Percentiles rank a stretch among this genome's conserved stretches.
These are phyloP conservation scores for western clawed frog (Xenopus tropicalis) DNA, from an alignment of 2,113 vertebrate species.

Conservation along the genomic window DNA sequence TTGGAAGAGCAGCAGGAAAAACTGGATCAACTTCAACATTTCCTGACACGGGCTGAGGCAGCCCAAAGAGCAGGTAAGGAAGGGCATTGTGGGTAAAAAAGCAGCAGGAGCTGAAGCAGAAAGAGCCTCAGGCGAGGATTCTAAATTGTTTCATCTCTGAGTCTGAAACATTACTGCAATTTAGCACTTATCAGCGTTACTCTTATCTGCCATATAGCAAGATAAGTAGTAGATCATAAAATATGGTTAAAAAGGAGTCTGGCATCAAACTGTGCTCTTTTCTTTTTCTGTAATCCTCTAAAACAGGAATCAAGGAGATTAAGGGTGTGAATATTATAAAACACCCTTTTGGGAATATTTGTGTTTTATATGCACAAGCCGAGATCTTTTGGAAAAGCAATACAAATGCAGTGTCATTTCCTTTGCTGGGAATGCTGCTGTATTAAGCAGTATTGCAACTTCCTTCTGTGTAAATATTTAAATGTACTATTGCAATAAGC, in stretches of 20 bases:
- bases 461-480: too few species aligned
- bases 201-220: constrained; percentile 49
- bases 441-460: constrained; percentile 19
- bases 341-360: constrained; percentile 31
- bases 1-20: constrained; percentile 79
- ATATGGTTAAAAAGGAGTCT: constrained; percentile 34
- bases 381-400: constrained; percentile 26
- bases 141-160: constrained; percentile 55
- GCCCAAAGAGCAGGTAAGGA: constrained; percentile 73
- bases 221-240: constrained; percentile 41
- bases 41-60: constrained; percentile 77
- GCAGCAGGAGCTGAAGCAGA: constrained; percentile 54
- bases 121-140: constrained; percentile 56
- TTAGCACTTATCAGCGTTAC: constrained; percentile 53
- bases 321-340: constrained; percentile 34
- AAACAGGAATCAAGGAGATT: constrained; percentile 31
- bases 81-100: constrained; percentile 51
- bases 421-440: constrained; percentile 25
- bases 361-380: constrained; percentile 25
- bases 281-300: constrained; percentile 24
- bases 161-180: constrained; percentile 55
- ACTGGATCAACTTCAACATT: constrained; percentile 79
- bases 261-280: constrained; percentile 35
- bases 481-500: too few species aligned
- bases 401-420: constrained; percentile 36